Base-by-base conservation (phyloP, 2,797 vertebrate genomes). In the Fratercula arctica region DNA sequence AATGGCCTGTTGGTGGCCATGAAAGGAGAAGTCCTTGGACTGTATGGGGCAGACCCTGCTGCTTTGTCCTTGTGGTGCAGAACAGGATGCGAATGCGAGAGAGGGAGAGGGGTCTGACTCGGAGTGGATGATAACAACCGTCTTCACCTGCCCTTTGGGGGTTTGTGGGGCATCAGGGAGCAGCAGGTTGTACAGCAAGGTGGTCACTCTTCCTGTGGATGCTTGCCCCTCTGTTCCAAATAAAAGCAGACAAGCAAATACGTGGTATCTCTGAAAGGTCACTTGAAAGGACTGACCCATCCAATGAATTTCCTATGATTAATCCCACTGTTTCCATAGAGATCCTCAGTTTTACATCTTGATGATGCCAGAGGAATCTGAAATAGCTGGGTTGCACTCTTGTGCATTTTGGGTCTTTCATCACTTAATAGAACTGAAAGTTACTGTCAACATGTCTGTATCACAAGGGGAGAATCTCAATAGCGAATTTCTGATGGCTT, bases 321-420 rank as follows among this genome's bases (percentile, higher is more conserved):
- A 86, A 79, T 81, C 29, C 33, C 20, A 48, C 61, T 35, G 83
- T 95, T 96, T 94, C 92, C 84, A 74, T 67, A 94, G 90, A 76
- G 75, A 96, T 88, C 76, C 74, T 88, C 41, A 67, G 18, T 76
- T 86, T 90, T 75, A 51, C 39, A 73, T 89, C 68, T 69, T 37
- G 29, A 15, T 45, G 59, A 73, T 76, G 67, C 74, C 18, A 73
- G 80, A 73, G 61, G 59, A 86, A 75, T 89, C 73, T 88, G 85
- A 96, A 96, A 90, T 89, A 91, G 43, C 54, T 82, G 28, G 39
- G 7, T 76, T 76, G 11, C 68, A 56, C 54, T 82, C 6, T 57
- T 85, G 41, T 88, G 57, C 31, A 12, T 79, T 94, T 90, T 33
- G 29, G 48, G n/a, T 46, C 26, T 85, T 90, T 86, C 51, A 48